A percentile compares a stretch with the other conserved stretches of the same genome.
phyloP scores from a whole-genome alignment of 2,888 invertebrate genomes.

The Protophormia terraenovae region DNA sequence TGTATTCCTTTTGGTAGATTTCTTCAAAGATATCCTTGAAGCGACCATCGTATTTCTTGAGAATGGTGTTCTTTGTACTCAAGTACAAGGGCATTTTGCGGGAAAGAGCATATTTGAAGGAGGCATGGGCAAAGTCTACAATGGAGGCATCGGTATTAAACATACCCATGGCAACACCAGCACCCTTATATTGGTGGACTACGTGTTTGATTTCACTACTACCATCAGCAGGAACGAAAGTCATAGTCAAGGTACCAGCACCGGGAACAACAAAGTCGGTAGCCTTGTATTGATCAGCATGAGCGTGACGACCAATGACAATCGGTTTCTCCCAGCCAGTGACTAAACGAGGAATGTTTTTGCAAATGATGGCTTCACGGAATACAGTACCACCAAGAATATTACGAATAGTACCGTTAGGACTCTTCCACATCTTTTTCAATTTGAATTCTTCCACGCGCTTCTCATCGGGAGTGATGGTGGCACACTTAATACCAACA shows the following conservation, averaged over 20 bases:
- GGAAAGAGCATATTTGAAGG: conserved; percentile 93
- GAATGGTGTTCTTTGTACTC: conserved; percentile 98
- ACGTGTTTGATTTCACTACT: conserved; percentile 86
- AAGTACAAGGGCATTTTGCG: conserved; percentile 94
- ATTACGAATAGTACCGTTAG: conserved; percentile 94
- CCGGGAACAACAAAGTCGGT: conserved; percentile 98
- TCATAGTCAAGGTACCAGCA: conserved; percentile 92
- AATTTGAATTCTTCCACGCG: conserved; percentile 95
- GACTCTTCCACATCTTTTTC: conserved; percentile 95
- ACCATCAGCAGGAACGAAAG: conserved; percentile 87
- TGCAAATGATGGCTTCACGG: conserved; percentile 93
- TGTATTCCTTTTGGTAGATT: conserved; percentile 94
- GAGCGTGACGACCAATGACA: conserved; percentile 98
- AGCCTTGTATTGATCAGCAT: conserved; percentile 98
- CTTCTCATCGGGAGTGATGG: conserved; percentile 98
- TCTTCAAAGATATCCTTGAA: conserved; percentile 99
- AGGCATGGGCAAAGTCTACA: conserved; percentile 95
- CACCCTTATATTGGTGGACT: conserved; percentile 92
- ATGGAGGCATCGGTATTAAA: conserved; percentile 98
- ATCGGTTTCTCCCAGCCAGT: conserved; percentile 98
- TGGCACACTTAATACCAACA: conserved; percentile 99
- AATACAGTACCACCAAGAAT: conserved; percentile 90
- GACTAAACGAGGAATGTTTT: conserved; percentile 97
- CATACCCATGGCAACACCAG: conserved; percentile 97
- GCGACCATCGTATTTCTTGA: conserved; percentile 97